phyloP scores from a whole-genome alignment of 2,113 vertebrate species.

The Pangasianodon hypophthalmus region DNA sequence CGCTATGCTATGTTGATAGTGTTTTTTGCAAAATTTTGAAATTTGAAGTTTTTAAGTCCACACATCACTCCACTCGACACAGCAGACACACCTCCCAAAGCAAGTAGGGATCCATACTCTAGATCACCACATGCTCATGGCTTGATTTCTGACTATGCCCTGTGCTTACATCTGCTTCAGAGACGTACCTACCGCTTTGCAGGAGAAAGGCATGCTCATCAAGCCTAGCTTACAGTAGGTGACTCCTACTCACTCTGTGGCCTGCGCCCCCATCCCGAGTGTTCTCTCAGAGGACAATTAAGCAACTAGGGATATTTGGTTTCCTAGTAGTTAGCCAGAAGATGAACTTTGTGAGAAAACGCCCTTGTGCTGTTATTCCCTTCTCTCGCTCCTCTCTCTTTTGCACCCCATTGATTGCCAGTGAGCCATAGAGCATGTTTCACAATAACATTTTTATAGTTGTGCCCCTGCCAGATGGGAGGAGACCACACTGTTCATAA shows the following conservation, averaged over 20 bases:
- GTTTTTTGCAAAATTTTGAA: not conserved
- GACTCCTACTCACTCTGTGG: not conserved
- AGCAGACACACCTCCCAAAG: slow-evolving; percentile 12
- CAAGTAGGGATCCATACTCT: not conserved
- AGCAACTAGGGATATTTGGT: slow-evolving; percentile 18
- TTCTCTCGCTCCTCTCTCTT: slow-evolving; percentile 39
- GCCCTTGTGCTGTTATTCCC: slow-evolving; percentile 27
- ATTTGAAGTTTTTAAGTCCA: not conserved
- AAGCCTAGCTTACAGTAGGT: not conserved
- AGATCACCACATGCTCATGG: not conserved
- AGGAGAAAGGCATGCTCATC: not conserved
- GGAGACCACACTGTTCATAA: slow-evolving; percentile 41
- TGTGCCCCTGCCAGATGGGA: slow-evolving; percentile 46
- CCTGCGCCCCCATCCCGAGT: not conserved
- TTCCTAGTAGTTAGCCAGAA: slow-evolving; percentile 40
- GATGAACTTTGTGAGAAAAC: slow-evolving; percentile 48
- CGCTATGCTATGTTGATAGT: not conserved
- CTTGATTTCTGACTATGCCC: not conserved
- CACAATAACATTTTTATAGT: slow-evolving; percentile 48
- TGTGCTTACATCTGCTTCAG: not conserved
- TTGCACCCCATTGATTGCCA: slow-evolving; percentile 52
- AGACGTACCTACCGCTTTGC: not conserved
- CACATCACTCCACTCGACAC: not conserved
- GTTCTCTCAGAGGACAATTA: slow-evolving; percentile 9
- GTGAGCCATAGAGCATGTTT: slow-evolving; percentile 47